These are phyloP conservation scores for Dasypus novemcinctus DNA, from an alignment of 2,113 vertebrate species.

Conservation along the genomic window DNA sequence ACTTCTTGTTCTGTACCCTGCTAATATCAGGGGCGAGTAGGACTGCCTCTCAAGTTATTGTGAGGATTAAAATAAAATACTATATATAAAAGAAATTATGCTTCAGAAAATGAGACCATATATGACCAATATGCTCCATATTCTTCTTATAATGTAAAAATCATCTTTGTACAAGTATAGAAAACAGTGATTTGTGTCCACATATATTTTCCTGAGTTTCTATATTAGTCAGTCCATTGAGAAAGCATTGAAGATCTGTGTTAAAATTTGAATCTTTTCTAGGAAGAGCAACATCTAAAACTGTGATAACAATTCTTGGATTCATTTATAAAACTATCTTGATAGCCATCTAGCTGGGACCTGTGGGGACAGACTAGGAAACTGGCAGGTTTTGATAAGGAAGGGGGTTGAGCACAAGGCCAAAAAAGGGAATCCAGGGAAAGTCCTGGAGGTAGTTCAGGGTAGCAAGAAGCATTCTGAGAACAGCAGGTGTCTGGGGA, in stretches of 20 bases:
- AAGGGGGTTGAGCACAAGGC: background rate
- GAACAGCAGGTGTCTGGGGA: background rate
- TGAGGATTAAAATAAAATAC: constrained; percentile 29
- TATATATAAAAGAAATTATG: background rate
- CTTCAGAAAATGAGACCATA: background rate
- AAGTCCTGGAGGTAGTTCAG: too few relatives aligned
- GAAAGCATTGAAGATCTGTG: background rate
- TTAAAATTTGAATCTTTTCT: background rate
- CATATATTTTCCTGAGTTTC: background rate
- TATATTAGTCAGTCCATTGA: background rate
- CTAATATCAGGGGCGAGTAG: background rate
- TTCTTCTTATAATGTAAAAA: background rate
- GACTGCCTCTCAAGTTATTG: background rate
- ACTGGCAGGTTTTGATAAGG: background rate
- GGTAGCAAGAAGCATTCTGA: background rate
- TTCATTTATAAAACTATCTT: constrained; percentile 1
- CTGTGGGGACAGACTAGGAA: background rate
- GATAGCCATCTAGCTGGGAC: background rate
- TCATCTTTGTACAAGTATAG: background rate
- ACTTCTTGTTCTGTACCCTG: background rate
- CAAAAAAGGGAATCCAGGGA: background rate
- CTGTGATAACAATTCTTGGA: background rate
- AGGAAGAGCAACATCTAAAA: background rate
- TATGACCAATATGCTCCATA: background rate
- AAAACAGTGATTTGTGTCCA: background rate